Evolutionary conservation across 64 coral and sea anemone species (phyloP).

Genomic region (Montipora efflorescens): DNA sequence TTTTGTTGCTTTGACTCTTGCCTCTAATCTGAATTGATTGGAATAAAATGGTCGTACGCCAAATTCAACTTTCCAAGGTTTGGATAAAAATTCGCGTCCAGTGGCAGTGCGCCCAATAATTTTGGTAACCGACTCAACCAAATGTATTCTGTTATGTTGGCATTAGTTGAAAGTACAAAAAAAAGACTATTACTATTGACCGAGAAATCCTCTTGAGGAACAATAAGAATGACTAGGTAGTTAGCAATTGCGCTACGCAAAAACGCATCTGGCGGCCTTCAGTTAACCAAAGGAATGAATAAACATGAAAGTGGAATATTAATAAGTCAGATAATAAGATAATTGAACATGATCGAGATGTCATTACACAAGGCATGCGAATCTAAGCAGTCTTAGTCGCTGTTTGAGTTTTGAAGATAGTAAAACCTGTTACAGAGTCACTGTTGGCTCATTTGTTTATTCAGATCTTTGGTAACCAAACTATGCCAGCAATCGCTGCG

Average conservation of each 20-base stretch:
- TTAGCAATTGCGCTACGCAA: not conserved
- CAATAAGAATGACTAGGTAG: not conserved
- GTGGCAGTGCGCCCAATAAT: too few relatives aligned
- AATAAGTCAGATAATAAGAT: slow-evolving; percentile 25
- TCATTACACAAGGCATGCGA: not conserved
- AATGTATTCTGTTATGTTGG: too few relatives aligned
- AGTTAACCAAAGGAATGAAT: not conserved
- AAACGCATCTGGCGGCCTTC: not conserved
- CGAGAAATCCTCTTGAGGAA: not conserved
- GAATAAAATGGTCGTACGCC: too few relatives aligned
- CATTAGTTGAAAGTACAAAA: too few relatives aligned
- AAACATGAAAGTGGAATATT: not conserved
- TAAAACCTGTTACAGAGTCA: too few relatives aligned
- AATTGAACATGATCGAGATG: not conserved
- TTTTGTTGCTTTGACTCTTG: too few relatives aligned
- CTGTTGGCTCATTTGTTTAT: not conserved
- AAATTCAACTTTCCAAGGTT: too few relatives aligned
- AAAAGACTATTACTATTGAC: too few relatives aligned
- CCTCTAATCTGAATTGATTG: too few relatives aligned
- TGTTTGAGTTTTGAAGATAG: too few relatives aligned
- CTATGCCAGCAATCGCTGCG: not conserved
- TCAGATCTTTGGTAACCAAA: slow-evolving; percentile 29
- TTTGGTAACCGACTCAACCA: too few relatives aligned
- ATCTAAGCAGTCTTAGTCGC: not conserved
- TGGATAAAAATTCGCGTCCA: too few relatives aligned